Percentiles rank a stretch among this genome's conserved stretches.
Conservation (phyloP, 2,113 vertebrate species). For the Grantiella picta region DNA sequence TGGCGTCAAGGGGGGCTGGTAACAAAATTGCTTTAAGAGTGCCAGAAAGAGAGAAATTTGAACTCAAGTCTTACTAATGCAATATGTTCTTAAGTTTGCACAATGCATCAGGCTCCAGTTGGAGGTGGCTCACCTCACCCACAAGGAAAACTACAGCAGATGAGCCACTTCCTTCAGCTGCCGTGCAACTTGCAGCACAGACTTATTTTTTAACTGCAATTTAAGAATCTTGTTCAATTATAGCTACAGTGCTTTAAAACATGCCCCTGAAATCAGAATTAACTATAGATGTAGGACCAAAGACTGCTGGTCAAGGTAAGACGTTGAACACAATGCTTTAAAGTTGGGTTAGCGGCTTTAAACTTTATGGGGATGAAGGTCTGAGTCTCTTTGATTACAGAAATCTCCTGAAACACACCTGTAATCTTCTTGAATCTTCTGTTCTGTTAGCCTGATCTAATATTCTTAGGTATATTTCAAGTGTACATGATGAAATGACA, state of each 20-base stretch:
- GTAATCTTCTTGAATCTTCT: background rate
- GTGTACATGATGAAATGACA: background rate
- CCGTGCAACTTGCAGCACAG: background rate
- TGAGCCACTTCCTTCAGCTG: constrained; percentile 38
- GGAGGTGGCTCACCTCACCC: background rate
- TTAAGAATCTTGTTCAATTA: background rate
- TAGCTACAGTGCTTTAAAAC: background rate
- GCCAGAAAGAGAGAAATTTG: background rate
- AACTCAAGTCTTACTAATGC: background rate
- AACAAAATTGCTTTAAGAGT: background rate
- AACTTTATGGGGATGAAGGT: background rate
- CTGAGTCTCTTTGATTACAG: background rate
- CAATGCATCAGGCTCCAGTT: background rate
- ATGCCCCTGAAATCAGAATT: constrained; percentile 18
- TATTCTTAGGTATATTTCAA: background rate
- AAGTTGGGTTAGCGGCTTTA: background rate
- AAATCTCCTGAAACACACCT: background rate
- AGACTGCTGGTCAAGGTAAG: constrained; percentile 20
- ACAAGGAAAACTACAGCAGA: background rate
- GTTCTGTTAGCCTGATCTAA: background rate
- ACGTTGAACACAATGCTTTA: background rate
- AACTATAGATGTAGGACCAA: background rate
- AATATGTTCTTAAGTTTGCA: background rate
- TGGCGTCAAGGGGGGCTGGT: background rate
- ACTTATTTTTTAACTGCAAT: background rate